Conservation (phyloP, 1,140 invertebrate genomes). For the Zaprionus nigranus region DNA sequence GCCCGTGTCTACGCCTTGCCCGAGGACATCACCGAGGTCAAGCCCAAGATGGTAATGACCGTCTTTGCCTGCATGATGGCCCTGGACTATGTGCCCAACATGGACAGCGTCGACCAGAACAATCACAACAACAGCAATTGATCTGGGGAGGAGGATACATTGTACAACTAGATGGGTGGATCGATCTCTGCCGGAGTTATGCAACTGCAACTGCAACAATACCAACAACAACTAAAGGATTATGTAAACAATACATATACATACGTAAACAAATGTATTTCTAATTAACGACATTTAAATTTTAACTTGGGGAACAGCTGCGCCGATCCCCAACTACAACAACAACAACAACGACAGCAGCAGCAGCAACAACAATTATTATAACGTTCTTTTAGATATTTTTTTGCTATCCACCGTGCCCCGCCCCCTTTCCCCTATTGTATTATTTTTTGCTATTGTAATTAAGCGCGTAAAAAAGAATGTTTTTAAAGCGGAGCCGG, state of each 20-base stretch:
- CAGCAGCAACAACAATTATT: constrained; percentile 22
- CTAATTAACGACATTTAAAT: constrained; percentile 35
- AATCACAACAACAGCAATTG: constrained; percentile 79
- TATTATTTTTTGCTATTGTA: constrained; percentile 59
- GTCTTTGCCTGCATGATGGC: constrained; percentile 99
- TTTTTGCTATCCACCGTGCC: neutral
- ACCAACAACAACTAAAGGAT: constrained; percentile 1
- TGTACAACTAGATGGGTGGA: neutral
- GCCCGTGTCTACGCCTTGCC: constrained; percentile 98
- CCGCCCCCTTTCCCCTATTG: constrained; percentile 19
- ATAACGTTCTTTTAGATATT: constrained; percentile 33
- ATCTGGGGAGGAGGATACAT: neutral
- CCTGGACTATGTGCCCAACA: constrained; percentile 95
- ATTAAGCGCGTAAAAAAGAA: constrained; percentile 43
- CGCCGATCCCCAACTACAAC: constrained; percentile 22
- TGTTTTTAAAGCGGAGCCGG: constrained; percentile 7
- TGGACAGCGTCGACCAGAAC: constrained; percentile 87
- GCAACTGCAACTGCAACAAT: constrained; percentile 1
- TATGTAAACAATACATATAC: constrained; percentile 17
- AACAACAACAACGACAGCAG: constrained; percentile 9
- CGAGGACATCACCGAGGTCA: constrained; percentile 99
- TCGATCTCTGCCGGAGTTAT: constrained; percentile 1
- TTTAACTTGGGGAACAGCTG: constrained; percentile 13
- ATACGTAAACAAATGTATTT: constrained; percentile 19
- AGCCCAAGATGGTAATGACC: constrained; percentile 99